Base-by-base conservation (phyloP, 2,888 invertebrate species). In the Parnassius mnemosyne region DNA sequence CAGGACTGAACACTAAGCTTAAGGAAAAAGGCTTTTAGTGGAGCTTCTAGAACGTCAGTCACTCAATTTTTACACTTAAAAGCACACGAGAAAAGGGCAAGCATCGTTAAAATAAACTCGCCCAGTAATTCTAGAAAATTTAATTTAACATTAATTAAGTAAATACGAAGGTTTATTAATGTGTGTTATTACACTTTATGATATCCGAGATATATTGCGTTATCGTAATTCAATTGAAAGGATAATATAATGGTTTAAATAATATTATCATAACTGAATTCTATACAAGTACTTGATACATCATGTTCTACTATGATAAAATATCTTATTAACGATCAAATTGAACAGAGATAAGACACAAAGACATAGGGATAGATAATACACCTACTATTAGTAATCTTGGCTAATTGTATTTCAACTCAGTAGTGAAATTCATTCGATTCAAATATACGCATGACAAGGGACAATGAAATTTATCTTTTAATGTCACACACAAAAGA, bases 401-500 rank as follows among this genome's bases (percentile, higher is more conserved):
- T 56, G 41, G 44, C 34, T 59, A 55, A 59, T 53, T 56, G 34
- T 12, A 42, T 53, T 53, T 41, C 20, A 11, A 5, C 59, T 59
- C 42, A 52, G 41, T 59, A 52, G 55, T 42, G 41, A 54, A 63
- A 53, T 61, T 41, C 25, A 42, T 10, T 54, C 20, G 34, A 11
- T n/a, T 1, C 43, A 53, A 41, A 55, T 44, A 59, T 25, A 44
- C 46, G 20, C 34, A 20, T 20, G 34, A 20, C 47, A 43, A 9
- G 55, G 46, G 52, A 53, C 63, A 63, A 42, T 55, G 63, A 57
- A 67, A 67, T 68, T 62, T 69, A 65, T 64, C 63, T 65, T 66
- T 68, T 66, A 69, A 66, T 63, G 53, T 53, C 13, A 52, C 20
- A 60, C 57, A 67, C 65, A 68, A 61, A 64, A 60, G 66, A 64